These are phyloP conservation scores for Dryobates pubescens DNA, from an alignment of 2,797 vertebrate genomes.

Conservation along the genomic window DNA sequence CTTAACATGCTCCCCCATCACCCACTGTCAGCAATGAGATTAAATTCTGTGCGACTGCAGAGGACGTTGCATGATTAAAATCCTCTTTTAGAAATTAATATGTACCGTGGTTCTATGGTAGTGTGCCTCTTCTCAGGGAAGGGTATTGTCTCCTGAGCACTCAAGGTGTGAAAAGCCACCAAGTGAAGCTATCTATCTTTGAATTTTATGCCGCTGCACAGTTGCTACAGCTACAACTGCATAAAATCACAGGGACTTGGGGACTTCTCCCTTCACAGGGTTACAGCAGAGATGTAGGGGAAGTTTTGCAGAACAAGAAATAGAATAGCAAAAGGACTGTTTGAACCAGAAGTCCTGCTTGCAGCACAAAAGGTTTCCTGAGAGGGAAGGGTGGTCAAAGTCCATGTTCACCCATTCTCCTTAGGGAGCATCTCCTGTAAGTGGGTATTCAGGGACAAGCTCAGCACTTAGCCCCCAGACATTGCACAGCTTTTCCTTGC, in stretches of 20 bases:
- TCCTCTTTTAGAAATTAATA: slow-evolving; percentile 75
- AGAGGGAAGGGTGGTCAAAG: neutral
- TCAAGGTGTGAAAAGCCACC: slow-evolving; percentile 68
- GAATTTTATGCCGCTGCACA: slow-evolving; percentile 66
- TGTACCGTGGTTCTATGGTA: slow-evolving; percentile 25
- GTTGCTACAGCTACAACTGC: slow-evolving; percentile 25
- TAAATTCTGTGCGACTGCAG: slow-evolving; percentile 68
- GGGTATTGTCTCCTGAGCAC: slow-evolving; percentile 67
- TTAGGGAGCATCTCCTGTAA: neutral
- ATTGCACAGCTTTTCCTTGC: neutral
- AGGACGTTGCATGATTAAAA: slow-evolving; percentile 74
- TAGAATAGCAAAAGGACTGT: neutral
- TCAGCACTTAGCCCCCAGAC: neutral
- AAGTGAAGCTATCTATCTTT: slow-evolving; percentile 44
- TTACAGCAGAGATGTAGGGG: neutral
- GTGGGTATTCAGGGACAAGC: neutral
- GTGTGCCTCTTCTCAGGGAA: slow-evolving; percentile 39
- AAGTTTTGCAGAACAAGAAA: neutral
- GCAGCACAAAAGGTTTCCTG: neutral
- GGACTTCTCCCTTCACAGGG: neutral
- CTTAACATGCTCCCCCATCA: slow-evolving; percentile 70
- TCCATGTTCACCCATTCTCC: neutral
- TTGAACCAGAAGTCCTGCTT: neutral
- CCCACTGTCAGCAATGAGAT: slow-evolving; percentile 71
- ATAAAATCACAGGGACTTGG: neutral